A percentile compares a stretch with the other conserved stretches of the same genome.
phyloP scores from a whole-genome alignment of 1,140 invertebrate species.

The Apolygus lucorum region DNA sequence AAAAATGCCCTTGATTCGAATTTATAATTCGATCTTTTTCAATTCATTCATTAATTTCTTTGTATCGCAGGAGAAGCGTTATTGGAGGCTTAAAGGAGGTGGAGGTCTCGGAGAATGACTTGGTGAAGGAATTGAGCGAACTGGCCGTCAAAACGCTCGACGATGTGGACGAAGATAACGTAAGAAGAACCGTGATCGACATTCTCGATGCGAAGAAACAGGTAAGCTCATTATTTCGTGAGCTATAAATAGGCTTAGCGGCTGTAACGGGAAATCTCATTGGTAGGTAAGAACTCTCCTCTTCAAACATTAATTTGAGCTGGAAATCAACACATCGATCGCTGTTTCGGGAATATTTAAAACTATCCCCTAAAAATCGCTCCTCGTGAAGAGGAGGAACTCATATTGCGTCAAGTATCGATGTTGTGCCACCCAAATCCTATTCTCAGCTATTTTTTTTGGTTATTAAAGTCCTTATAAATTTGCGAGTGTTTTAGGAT shows the following conservation, averaged over 20 bases:
- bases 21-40: too few species aligned
- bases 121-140: slow-evolving; percentile 22
- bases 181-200: slow-evolving; percentile 24
- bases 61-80: not conserved
- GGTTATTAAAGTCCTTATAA: too few species aligned
- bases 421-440: too few species aligned
- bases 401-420: not conserved
- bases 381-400: not conserved
- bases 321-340: not conserved
- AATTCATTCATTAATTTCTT: too few species aligned
- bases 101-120: not conserved
- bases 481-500: too few species aligned
- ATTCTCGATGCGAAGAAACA: slow-evolving; percentile 30
- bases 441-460: too few species aligned
- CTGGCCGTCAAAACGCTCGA: slow-evolving; percentile 29
- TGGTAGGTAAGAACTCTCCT: not conserved
- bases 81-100: not conserved
- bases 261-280: not conserved
- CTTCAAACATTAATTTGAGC: not conserved
- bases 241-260: not conserved
- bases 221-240: slow-evolving; percentile 19
- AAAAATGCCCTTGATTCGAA: too few species aligned
- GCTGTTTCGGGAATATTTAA: not conserved
- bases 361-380: not conserved
- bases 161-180: slow-evolving; percentile 30